Conservation (phyloP, 1,140 invertebrate genomes). For the Drosophila repleta region DNA sequence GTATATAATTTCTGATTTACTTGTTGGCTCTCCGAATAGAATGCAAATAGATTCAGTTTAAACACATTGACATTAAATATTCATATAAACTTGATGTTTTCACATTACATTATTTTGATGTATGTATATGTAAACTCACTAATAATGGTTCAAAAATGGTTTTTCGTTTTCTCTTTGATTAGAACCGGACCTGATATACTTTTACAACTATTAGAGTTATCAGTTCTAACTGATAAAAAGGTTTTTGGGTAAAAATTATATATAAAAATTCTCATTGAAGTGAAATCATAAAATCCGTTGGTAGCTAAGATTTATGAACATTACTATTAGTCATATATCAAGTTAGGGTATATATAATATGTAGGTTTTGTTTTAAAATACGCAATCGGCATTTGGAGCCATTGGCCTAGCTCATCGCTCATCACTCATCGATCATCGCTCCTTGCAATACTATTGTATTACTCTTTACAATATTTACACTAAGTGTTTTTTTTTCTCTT, state of each 20-base stretch:
- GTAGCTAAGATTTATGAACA: slow-evolving; percentile 30
- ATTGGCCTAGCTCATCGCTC: slow-evolving; percentile 10
- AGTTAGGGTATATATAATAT: slow-evolving; percentile 37
- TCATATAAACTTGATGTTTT: slow-evolving; percentile 13
- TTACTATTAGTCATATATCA: slow-evolving; percentile 50
- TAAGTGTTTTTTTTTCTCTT: slow-evolving; percentile 55
- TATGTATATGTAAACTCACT: slow-evolving; percentile 14
- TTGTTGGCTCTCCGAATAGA: slow-evolving; percentile 36
- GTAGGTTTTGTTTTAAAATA: slow-evolving; percentile 72
- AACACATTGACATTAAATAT: slow-evolving; percentile 51
- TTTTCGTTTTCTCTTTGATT: slow-evolving; percentile 29
- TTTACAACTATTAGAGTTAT: slow-evolving; percentile 27
- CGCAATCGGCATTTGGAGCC: slow-evolving; percentile 56
- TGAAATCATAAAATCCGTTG: slow-evolving; percentile 1
- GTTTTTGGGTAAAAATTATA: neutral
- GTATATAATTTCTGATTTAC: slow-evolving; percentile 31
- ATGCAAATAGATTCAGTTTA: slow-evolving; percentile 51
- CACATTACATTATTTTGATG: slow-evolving; percentile 16
- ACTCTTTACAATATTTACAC: slow-evolving; percentile 80
- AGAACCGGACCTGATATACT: slow-evolving; percentile 58
- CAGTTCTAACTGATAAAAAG: slow-evolving; percentile 16
- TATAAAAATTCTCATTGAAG: neutral
- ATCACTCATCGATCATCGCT: slow-evolving; percentile 12
- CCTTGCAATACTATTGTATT: slow-evolving; percentile 63
- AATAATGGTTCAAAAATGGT: slow-evolving; percentile 4